Conservation (phyloP, 2,797 vertebrate species). For the Eremophila alpestris region DNA sequence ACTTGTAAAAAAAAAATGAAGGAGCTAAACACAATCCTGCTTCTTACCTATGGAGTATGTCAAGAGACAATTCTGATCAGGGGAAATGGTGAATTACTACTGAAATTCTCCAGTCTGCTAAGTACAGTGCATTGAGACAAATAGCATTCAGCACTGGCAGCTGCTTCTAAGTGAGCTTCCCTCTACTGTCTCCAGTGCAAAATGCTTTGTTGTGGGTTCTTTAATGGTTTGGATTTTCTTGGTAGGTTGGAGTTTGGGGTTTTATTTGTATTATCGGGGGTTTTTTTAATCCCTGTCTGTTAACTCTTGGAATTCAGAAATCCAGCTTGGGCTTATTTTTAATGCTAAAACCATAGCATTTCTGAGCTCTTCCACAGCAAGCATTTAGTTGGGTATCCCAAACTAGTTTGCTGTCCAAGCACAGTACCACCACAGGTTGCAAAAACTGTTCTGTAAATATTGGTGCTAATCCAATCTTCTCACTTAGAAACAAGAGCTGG, state of each 20-base stretch:
- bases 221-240: not conserved
- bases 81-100: not conserved
- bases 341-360: not conserved
- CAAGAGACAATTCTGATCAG: not conserved
- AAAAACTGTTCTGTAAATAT: not conserved
- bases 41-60: not conserved
- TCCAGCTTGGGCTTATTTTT: not conserved
- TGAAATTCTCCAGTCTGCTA: not conserved
- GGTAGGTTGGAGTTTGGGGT: not conserved
- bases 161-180: not conserved
- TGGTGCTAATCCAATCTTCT: not conserved
- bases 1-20: not conserved
- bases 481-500: not conserved
- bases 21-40: not conserved
- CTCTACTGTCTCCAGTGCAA: not conserved
- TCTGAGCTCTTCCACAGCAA: not conserved
- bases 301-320: not conserved
- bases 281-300: not conserved
- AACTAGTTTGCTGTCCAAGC: not conserved
- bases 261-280: not conserved
- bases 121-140: not conserved
- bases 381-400: not conserved
- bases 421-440: not conserved
- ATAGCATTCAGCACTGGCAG: not conserved
- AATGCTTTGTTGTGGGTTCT: not conserved